Conservation (phyloP, 1,140 invertebrate species). For the Streblospio benedicti region DNA sequence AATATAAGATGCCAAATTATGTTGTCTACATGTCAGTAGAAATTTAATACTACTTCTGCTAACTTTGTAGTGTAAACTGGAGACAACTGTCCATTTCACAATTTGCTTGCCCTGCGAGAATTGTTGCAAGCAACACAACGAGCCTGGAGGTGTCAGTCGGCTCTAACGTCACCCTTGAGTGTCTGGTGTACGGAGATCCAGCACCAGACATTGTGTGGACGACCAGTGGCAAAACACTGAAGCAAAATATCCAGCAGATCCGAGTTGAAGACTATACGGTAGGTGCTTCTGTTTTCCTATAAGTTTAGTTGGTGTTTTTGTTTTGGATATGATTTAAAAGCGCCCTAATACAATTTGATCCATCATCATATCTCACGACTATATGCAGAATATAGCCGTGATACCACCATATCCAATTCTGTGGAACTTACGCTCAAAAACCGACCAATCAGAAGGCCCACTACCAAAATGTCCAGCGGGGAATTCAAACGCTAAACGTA, state of each 20-base stretch:
- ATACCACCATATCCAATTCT: too few relatives aligned
- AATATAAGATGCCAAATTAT: too few relatives aligned
- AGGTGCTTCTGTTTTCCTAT: neutral
- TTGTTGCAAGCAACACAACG: slow-evolving; percentile 4
- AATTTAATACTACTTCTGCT: too few relatives aligned
- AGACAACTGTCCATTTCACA: slow-evolving; percentile 1
- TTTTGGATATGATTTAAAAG: too few relatives aligned
- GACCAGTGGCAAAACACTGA: neutral
- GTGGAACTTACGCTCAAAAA: too few relatives aligned
- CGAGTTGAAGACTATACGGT: neutral
- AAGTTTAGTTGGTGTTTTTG: too few relatives aligned
- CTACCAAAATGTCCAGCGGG: too few relatives aligned
- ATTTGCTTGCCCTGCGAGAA: slow-evolving; percentile 16
- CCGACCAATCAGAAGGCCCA: too few relatives aligned
- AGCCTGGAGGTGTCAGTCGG: slow-evolving; percentile 2
- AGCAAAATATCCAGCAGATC: neutral
- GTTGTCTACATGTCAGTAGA: too few relatives aligned
- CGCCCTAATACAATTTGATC: neutral
- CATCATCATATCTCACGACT: too few relatives aligned
- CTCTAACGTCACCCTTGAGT: slow-evolving; percentile 12
- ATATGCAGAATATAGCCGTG: too few relatives aligned
- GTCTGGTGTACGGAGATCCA: slow-evolving; percentile 14
- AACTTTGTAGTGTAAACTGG: slow-evolving; percentile 7
- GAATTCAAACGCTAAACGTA: too few relatives aligned
- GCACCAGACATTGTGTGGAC: slow-evolving; percentile 10